Base-by-base conservation (phyloP, 2,888 invertebrate species). In the Eretmocerus hayati region DNA sequence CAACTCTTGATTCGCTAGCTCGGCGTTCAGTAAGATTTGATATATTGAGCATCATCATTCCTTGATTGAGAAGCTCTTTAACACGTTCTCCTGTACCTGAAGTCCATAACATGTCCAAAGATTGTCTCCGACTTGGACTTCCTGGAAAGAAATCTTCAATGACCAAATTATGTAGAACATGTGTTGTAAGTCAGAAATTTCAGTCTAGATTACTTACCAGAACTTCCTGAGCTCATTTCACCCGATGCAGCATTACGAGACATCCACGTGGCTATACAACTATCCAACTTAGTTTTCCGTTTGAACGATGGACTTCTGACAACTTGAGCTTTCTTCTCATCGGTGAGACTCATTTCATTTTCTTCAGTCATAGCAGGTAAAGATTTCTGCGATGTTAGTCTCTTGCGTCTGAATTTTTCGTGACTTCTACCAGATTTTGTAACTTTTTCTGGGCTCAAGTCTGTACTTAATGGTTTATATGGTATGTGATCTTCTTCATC, bases 1-100 rank as follows among this genome's bases (percentile, higher is more conserved):
- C 74, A 70, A 79, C 60, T 73, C 81, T 79, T 0, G 85, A 83
- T 58, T 82, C 81, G 43, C 85, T 85, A 23, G 83, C 83, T 55
- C 87, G 79, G 9, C 87, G 77, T 69, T 87, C 87, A 21, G 83
- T 81, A 60, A 85, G 75, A 48, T 83, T 78, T 3, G 82, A 81
- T 58, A 84, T 81, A 60, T 83, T 83, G 48, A 83, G 74, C 76
- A 75, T 81, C 77, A 83, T 81, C 69, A 84, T 82, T 63, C 88
- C 87, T 66, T 87, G 87, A 46, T 77, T 81, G 58, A 88, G 82
- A 62, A 87, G 83, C 72, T 88, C 89, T 69, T 88, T 88, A 53
- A 89, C 83, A 62, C 84, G 81, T 68, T 87, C 87, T 31, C 87
- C 81, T 1, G 87, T 87, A 56, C 87, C 87, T 30, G 81, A 80